These are phyloP conservation scores for Nyctibius bracteatus DNA, from an alignment of 2,113 vertebrate genomes.

Conservation along the genomic window DNA sequence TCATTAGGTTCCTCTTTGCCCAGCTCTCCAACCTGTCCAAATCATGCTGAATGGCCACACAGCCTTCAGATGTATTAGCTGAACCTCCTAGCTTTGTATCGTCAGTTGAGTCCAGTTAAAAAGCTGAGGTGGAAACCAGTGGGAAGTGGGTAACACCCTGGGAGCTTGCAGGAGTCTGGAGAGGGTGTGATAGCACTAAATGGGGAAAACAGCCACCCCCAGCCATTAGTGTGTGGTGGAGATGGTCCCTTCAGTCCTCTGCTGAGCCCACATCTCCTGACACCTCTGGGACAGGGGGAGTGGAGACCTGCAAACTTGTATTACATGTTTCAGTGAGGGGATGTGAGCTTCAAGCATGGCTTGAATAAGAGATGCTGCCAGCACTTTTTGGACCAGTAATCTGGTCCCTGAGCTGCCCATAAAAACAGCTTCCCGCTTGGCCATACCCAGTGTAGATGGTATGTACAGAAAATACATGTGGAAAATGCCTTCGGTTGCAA, in stretches of 20 bases:
- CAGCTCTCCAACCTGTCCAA: too few relatives aligned
- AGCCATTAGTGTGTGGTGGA: accelerated
- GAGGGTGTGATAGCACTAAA: not conserved
- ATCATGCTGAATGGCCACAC: too few relatives aligned
- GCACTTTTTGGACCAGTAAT: not conserved
- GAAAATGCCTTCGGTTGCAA: constrained; percentile 36
- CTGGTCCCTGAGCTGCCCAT: not conserved
- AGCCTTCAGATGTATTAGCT: too few relatives aligned
- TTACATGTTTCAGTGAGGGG: not conserved
- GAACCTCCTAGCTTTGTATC: too few relatives aligned
- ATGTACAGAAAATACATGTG: not conserved
- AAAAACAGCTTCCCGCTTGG: not conserved
- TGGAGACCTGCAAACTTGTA: not conserved
- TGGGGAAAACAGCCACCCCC: not conserved
- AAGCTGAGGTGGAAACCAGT: not conserved
- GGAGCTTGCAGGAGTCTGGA: not conserved
- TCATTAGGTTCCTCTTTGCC: too few relatives aligned
- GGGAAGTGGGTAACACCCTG: not conserved
- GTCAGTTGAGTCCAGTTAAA: not conserved
- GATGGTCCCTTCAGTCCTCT: not conserved
- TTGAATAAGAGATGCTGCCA: not conserved
- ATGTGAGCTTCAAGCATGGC: not conserved
- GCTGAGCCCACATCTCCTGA: not conserved
- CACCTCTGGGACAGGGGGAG: accelerated
- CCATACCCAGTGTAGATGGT: not conserved